A percentile compares a stretch with the other conserved stretches of the same genome.
These are phyloP conservation scores for Cantharis lateralis DNA, from an alignment of 2,888 invertebrate genomes.

Conservation along the genomic window DNA sequence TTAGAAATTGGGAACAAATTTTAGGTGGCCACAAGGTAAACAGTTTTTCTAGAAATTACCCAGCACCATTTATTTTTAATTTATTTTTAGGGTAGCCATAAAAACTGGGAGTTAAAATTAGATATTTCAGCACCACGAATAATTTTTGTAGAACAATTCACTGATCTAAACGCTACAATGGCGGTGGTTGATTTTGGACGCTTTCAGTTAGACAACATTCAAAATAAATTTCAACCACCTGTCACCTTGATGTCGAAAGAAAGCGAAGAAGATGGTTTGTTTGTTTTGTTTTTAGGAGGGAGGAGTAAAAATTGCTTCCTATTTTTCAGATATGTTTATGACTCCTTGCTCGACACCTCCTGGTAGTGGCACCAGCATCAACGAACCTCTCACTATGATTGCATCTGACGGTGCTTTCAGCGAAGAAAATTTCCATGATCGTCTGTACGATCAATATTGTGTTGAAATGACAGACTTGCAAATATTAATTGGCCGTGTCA, in stretches of 20 bases:
- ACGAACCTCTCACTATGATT: conserved; percentile 53
- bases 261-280: conserved; percentile 58
- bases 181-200: conserved; percentile 91
- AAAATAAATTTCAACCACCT: conserved; percentile 42
- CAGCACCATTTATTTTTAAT: neutral
- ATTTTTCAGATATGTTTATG: conserved; percentile 68
- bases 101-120: conserved; percentile 85
- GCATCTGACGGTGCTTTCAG: conserved; percentile 53
- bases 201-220: conserved; percentile 66
- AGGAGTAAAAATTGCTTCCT: neutral
- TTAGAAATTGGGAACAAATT: conserved; percentile 78
- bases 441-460: conserved; percentile 77
- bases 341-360: conserved; percentile 90
- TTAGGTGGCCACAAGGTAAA: conserved; percentile 66
- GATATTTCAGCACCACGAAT: conserved; percentile 95
- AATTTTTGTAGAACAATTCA: conserved; percentile 82
- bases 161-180: conserved; percentile 74
- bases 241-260: conserved; percentile 51
- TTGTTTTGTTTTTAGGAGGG: neutral
- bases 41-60: neutral
- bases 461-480: conserved; percentile 84
- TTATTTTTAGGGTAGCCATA: conserved; percentile 63
- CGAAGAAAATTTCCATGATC: conserved; percentile 67
- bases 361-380: conserved; percentile 73
- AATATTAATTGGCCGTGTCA: conserved; percentile 84